Evolutionary conservation across 2,888 invertebrate species (phyloP).

Genomic region (Cephus sareptanus): DNA sequence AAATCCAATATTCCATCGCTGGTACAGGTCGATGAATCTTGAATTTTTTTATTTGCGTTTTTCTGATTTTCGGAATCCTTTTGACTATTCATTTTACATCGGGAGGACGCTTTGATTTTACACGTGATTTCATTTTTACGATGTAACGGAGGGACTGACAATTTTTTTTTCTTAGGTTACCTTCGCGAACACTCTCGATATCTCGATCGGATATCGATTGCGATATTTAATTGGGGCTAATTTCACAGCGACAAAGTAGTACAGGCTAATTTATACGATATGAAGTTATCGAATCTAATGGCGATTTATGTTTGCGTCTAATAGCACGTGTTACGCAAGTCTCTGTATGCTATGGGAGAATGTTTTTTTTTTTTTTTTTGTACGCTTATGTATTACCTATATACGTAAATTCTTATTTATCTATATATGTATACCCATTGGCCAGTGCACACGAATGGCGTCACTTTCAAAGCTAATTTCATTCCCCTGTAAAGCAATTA

Average conservation of each 20-base stretch:
- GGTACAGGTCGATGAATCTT: constrained; percentile 10
- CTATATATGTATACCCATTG: neutral
- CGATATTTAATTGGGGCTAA: neutral
- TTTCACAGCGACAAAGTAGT: neutral
- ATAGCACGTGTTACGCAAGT: too few relatives aligned
- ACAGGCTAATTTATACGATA: neutral
- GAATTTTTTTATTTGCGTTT: neutral
- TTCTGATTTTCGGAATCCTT: neutral
- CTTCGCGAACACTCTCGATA: neutral
- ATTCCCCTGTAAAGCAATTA: constrained; percentile 33
- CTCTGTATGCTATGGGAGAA: neutral
- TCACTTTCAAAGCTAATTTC: constrained; percentile 41
- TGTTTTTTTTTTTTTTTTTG: neutral
- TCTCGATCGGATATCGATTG: neutral
- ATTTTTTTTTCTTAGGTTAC: neutral
- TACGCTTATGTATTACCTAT: neutral
- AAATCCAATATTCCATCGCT: constrained; percentile 3
- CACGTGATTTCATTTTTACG: neutral
- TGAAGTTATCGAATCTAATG: neutral
- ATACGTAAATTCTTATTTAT: neutral
- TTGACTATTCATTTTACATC: neutral
- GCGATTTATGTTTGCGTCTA: neutral
- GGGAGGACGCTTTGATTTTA: neutral
- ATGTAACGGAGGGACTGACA: neutral
- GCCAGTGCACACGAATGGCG: neutral